Base-by-base conservation (phyloP, 2,797 vertebrate species). In the Lycodopsis pacificus region DNA sequence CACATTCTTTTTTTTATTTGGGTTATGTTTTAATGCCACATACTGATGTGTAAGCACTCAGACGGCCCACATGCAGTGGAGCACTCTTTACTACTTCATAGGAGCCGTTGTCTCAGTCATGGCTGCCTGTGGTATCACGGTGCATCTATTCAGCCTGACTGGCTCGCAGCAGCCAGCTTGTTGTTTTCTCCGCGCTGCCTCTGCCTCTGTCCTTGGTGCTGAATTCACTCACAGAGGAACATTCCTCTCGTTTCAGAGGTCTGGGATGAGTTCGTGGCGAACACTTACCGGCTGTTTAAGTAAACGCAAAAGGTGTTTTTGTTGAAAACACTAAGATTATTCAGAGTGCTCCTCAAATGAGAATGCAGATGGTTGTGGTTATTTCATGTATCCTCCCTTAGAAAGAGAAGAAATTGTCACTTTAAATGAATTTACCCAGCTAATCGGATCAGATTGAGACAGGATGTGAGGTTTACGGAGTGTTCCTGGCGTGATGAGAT, bases 141-240 rank as follows among this genome's bases (percentile, higher is more conserved):
- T n/a, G 34, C 27, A 68, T 69, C 67, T 36, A 68, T 34, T 57
- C 71, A 34, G 57, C 64, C 51, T 79, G 40, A 56, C 22, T 4
- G 61, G 42, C 53, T 65, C 58, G 20, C 22, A 58, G 62, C 44
- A 77, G 66, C 66, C 66, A 49, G 19, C 69, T 79, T 7, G 13
- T 56, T 25, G 15, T 56, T 25, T 62, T n/a, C 57, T 59, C 38
- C n/a, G 4, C 49, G 15, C 53, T 76, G 77, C 27, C 71, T 77
- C 67, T 80, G 81, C 56, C 86, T 71, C 87, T 91, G 88, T 89
- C 88, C 90, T 76, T 89, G 87, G 87, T 90, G 82, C 87, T 89
- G 86, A 84, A 84, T 53, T 63, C 63, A 53, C 70, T 44, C 72
- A 61, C 38, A 14, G 27, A 62, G 51, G 38, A 73, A 34, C 65